Evolutionary conservation across 23 tunicate genomes (phyloP), one percentile per base, ranked within the genome.

Genomic region (Botrylloides violaceus): DNA sequence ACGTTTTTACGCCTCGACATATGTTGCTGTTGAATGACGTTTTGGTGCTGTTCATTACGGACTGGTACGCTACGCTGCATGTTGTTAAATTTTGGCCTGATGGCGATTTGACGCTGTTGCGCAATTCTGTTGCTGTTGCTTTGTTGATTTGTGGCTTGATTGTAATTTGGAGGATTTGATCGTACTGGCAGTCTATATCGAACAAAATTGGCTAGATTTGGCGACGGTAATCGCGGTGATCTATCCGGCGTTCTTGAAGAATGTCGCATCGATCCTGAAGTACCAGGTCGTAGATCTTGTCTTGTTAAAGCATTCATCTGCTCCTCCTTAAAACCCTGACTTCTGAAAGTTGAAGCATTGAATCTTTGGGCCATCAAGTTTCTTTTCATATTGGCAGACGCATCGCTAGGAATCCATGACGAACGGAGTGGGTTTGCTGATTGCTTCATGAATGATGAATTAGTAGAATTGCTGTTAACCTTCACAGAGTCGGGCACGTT

Each of bases 101-200:
- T 37, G 19, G 18, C 21, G 15, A 18, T 20, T 22, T 60, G 65
- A 12, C 65, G 19, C 26, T 39, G 74, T 25, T 68, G 43, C 30
- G 22, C 19, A 26, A 43, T 18, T 25, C 28, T 60, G 26, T 60
- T 60, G n/a, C n/a, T n/a, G n/a, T n/a, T n/a, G n/a, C n/a, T n/a
- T 20, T 23, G 65, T 0, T 60, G 65, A 6, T 63, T 34, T 9
- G 70, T 63, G 29, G 70, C 70, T 9, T 63, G 70, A 7, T 33
- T 33, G 29, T 63, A 63, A 9, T 63, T 63, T 3, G 70, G 70
- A 7, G 33, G 35, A 31, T 63, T 33, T 7, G 30, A 5, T 4
- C 23, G 20, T 29, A 22, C 12, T 29, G 32, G 19, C 35, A 29
- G 33, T 23, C 29, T 22, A 31, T 25, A 25, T 3, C 32, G 33